Percentiles rank a stretch among this genome's conserved stretches.
phyloP scores from a whole-genome alignment of 1,140 invertebrate genomes.

The Brachionus rubens region DNA sequence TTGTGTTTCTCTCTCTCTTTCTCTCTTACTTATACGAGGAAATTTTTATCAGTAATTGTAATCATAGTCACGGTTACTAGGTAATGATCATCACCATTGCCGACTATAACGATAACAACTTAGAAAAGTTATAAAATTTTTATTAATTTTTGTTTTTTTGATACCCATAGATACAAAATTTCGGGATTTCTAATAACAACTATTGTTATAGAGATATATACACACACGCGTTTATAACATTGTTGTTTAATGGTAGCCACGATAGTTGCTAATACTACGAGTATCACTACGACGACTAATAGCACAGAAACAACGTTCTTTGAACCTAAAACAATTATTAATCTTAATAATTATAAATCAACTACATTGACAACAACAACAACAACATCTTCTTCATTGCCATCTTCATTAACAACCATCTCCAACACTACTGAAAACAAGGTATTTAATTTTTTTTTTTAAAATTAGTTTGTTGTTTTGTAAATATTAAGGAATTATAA shows the following conservation, averaged over 20 bases:
- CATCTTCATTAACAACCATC: slow-evolving; percentile 39
- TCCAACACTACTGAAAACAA: slow-evolving; percentile 42
- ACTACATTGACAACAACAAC: background rate
- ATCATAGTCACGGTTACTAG: slow-evolving; percentile 40
- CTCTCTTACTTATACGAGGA: background rate
- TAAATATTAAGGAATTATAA: too few relatives aligned
- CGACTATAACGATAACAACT: slow-evolving; percentile 41
- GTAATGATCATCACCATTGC: slow-evolving; percentile 31
- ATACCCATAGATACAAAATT: slow-evolving; percentile 38
- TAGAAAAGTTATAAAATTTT: background rate
- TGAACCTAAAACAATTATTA: slow-evolving; percentile 30
- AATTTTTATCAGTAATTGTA: slow-evolving; percentile 7
- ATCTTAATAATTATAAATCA: slow-evolving; percentile 1
- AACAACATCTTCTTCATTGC: too few relatives aligned
- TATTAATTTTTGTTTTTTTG: background rate
- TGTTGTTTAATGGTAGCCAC: slow-evolving; percentile 21
- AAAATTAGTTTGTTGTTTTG: too few relatives aligned
- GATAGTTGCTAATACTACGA: slow-evolving; percentile 38
- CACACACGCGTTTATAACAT: too few relatives aligned
- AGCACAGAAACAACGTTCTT: background rate
- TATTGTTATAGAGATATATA: slow-evolving; percentile 39
- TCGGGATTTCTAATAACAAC: slow-evolving; percentile 37
- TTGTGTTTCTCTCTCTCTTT: background rate
- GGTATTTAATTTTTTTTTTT: slow-evolving; percentile 17
- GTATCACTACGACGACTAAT: slow-evolving; percentile 29